These are phyloP conservation scores for Aplocera efformata DNA, from an alignment of 2,888 invertebrate genomes.

Conservation along the genomic window DNA sequence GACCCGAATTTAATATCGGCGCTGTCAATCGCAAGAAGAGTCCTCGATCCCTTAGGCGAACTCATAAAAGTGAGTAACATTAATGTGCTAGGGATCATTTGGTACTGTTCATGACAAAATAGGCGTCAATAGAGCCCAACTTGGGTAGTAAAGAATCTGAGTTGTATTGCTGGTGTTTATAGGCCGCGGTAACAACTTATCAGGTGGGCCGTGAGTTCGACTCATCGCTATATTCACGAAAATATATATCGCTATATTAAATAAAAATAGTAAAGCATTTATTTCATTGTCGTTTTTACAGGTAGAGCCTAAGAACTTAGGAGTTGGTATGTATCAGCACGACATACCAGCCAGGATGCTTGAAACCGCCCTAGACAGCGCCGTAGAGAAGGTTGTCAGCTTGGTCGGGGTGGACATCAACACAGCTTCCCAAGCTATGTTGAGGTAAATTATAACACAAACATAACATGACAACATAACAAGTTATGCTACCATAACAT, in stretches of 20 bases:
- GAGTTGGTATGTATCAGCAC: slow-evolving; percentile 97
- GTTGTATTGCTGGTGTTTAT: no score
- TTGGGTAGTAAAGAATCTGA: no score
- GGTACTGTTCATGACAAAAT: no score
- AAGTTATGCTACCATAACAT: no score
- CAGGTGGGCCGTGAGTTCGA: no score
- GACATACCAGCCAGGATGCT: slow-evolving; percentile 91
- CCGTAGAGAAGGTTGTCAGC: slow-evolving; percentile 94
- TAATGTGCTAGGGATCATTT: background rate
- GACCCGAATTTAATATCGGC: slow-evolving; percentile 89
- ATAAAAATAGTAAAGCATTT: no score
- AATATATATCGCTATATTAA: no score
- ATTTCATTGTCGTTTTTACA: slow-evolving; percentile 23
- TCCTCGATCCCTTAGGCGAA: slow-evolving; percentile 95
- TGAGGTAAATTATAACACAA: slow-evolving; percentile 80
- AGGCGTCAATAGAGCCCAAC: no score
- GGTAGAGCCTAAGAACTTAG: slow-evolving; percentile 94
- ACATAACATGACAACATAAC: no score
- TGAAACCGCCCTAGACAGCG: slow-evolving; percentile 86
- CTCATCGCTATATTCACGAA: no score
- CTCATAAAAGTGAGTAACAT: slow-evolving; percentile 84
- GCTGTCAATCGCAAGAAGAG: slow-evolving; percentile 90
- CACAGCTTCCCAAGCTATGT: slow-evolving; percentile 89
- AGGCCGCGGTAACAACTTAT: no score
- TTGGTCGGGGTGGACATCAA: slow-evolving; percentile 96